Evolutionary conservation across 2,113 vertebrate genomes (phyloP).

Genomic region (Erpornis zantholeuca): DNA sequence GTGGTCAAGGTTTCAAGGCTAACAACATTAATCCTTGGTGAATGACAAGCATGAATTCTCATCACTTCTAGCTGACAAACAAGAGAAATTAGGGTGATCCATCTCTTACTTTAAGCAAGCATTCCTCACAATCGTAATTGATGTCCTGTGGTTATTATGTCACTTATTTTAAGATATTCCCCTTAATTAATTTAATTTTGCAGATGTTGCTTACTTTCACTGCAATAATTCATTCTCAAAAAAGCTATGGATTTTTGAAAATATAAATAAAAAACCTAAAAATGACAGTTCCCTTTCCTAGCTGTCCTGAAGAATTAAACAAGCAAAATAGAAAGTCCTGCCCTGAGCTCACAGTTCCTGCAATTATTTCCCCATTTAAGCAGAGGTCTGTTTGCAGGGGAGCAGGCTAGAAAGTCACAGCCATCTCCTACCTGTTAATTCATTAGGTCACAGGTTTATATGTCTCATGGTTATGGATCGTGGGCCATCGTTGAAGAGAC

Average conservation of each 20-base stretch:
- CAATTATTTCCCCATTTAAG: background rate
- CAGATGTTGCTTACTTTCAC: background rate
- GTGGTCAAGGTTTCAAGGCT: background rate
- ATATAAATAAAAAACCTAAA: background rate
- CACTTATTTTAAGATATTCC: background rate
- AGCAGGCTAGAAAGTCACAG: background rate
- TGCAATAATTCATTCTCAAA: background rate
- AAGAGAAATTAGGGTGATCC: background rate
- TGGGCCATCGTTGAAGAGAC: background rate
- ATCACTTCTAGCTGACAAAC: background rate
- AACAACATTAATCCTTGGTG: background rate
- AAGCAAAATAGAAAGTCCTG: background rate
- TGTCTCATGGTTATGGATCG: accelerated
- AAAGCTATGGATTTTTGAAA: background rate
- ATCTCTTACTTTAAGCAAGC: background rate
- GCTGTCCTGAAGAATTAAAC: background rate
- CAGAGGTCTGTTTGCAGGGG: background rate
- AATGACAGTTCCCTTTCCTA: background rate
- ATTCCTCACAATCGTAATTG: background rate
- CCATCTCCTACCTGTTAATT: background rate
- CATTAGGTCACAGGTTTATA: background rate
- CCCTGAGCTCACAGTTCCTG: background rate
- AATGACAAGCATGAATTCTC: background rate
- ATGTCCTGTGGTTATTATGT: background rate
- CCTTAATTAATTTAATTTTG: background rate